Evolutionary conservation across 2,797 vertebrate genomes (phyloP).

Genomic region (Rhinichthys osculus): DNA sequence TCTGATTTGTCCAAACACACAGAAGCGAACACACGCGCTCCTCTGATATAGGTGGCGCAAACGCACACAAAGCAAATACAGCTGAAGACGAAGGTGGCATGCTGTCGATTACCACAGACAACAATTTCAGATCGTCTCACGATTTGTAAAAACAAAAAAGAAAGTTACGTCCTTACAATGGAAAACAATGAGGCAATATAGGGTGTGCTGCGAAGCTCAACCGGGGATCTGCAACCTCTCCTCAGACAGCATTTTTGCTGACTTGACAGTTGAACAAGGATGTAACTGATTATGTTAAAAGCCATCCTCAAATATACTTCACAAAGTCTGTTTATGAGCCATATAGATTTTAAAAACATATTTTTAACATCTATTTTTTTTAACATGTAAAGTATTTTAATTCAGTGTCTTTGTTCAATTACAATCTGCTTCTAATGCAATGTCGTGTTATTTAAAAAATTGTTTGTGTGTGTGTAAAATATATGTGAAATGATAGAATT

Average conservation of each 20-base stretch:
- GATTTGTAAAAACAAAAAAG: conserved; percentile 18
- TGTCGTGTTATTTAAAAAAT: background rate
- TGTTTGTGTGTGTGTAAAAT: background rate
- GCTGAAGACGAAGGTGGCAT: conserved; percentile 39
- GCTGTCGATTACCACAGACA: background rate
- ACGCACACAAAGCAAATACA: conserved; percentile 53
- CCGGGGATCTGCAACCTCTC: background rate
- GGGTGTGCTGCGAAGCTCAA: background rate
- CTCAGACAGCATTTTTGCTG: background rate
- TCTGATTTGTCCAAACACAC: conserved; percentile 51
- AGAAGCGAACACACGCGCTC: conserved; percentile 58
- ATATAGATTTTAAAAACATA: background rate
- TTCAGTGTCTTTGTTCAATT: background rate
- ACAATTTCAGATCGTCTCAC: background rate
- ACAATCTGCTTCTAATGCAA: background rate
- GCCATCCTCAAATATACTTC: background rate
- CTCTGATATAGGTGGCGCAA: conserved; percentile 29
- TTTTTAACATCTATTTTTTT: background rate
- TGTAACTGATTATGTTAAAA: conserved; percentile 9
- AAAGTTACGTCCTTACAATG: background rate
- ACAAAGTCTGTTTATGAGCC: background rate
- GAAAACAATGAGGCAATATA: conserved; percentile 6
- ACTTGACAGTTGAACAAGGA: conserved; percentile 5
- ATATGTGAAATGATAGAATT: background rate
- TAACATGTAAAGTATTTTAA: background rate